Base-by-base conservation (phyloP, 2,888 invertebrate species). In the Pandemis cinnamomeana region DNA sequence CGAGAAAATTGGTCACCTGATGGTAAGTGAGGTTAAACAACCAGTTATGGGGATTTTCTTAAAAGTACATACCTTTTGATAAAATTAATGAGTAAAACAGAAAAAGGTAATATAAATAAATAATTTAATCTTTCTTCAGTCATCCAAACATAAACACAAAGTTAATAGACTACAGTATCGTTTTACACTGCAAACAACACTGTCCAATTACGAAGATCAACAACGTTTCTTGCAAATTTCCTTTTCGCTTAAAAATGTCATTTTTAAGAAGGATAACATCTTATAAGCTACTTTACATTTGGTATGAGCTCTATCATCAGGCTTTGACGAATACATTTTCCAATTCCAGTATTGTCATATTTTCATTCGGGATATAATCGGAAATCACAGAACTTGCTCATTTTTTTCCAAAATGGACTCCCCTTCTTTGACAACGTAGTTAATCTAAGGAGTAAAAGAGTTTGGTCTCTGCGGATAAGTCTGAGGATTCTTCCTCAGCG, bases 401-500 rank as follows among this genome's bases (percentile, higher is more conserved):
- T 41, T 20, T 64, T 58, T 58, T 64, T 15, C 8, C 51, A 53
- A 53, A 15, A 27, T 6, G n/a, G 8, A 36, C n/a, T 62, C 67
- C 42, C 64, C 36, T 63, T 20, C 10, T 11, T 68, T 46, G 20
- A 53, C 55, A 68, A 20, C 27, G 53, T 27, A 20, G 27, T 48
- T 36, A 5, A 11, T n/a, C 27, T 71, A 61, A 5, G 13, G 7
- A 7, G 36, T 61, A n/a, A 90, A 91, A 41, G 76, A 73, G 74
- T 87, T 91, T 0, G 80, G 85, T 60, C 86, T 87, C 67, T 81
- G 84, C 2, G 87, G 88, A 77, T 86, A 91, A n/a, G 84, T 87
- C 71, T 89, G 86, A 0, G 90, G 89, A 0, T 83, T 80, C 44
- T 85, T 87, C 46, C 95, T 92, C 7, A 95, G 88, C 0, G 89